A percentile compares a stretch with the other conserved stretches of the same genome.
phyloP scores from a whole-genome alignment of 2,797 vertebrate genomes.

The Sphaeramia orbicularis region DNA sequence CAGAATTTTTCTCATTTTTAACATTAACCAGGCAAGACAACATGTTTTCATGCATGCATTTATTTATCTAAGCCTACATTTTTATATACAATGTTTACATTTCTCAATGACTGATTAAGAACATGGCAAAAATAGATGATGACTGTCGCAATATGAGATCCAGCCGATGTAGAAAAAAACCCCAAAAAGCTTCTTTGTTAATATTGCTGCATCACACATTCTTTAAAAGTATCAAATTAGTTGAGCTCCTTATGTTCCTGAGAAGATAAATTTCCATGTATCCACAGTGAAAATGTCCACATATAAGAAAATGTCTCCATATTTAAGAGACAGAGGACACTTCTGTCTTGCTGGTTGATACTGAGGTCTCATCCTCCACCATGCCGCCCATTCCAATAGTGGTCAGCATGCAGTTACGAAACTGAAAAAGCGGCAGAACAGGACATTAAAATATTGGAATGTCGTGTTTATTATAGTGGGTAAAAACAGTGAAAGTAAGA shows the following conservation, averaged over 20 bases:
- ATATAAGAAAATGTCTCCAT: constrained; percentile 61
- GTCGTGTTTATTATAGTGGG: fast-evolving
- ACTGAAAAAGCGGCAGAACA: constrained; percentile 70
- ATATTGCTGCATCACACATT: too few species aligned
- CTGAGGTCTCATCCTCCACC: constrained; percentile 86
- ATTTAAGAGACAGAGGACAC: constrained; percentile 82
- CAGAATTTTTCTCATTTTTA: too few species aligned
- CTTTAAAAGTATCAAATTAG: too few species aligned
- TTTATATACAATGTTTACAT: too few species aligned
- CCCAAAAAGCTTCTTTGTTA: too few species aligned
- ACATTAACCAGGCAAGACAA: constrained; percentile 1
- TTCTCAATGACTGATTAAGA: constrained; percentile 30
- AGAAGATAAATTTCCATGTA: constrained; percentile 16
- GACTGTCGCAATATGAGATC: constrained; percentile 34
- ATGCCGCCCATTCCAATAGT: constrained; percentile 86
- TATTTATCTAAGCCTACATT: constrained; percentile 58
- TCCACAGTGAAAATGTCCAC: constrained; percentile 33
- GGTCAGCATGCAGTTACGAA: constrained; percentile 88
- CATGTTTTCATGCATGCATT: constrained; percentile 53
- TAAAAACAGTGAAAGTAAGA: too few species aligned
- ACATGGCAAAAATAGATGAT: constrained; percentile 32
- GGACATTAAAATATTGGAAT: constrained; percentile 12
- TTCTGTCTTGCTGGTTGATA: constrained; percentile 88
- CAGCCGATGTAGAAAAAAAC: constrained; percentile 6
- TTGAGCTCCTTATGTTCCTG: too few species aligned